These are phyloP conservation scores for Sepioteuthis lessoniana DNA, from an alignment of 2,888 invertebrate species.

Conservation along the genomic window DNA sequence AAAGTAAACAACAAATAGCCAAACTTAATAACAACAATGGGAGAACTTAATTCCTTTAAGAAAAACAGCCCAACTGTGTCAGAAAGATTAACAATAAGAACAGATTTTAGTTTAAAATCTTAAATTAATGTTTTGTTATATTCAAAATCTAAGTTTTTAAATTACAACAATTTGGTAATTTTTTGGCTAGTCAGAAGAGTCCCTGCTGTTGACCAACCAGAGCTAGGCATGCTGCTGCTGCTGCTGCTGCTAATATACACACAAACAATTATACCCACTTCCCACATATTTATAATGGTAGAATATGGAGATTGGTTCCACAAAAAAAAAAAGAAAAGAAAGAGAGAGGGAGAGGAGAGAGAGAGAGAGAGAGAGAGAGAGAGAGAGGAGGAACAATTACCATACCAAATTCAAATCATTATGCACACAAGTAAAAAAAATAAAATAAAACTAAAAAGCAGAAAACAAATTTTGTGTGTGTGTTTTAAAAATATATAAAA, in stretches of 20 bases:
- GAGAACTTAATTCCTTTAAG: neutral
- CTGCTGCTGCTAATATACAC: slow-evolving; percentile 11
- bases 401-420: neutral
- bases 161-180: neutral
- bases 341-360: too few species aligned
- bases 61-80: slow-evolving; percentile 11
- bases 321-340: too few species aligned
- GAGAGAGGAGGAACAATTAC: neutral
- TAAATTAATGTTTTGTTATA: neutral
- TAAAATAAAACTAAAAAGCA: neutral
- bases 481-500: neutral
- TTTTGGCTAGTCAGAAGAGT: slow-evolving; percentile 35
- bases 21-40: neutral
- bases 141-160: neutral
- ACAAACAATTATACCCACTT: neutral
- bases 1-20: neutral
- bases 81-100: neutral
- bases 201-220: neutral
- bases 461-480: neutral
- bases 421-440: neutral
- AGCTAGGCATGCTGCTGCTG: slow-evolving; percentile 41
- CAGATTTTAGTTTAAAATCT: neutral
- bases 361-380: too few species aligned
- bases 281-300: neutral
- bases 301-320: neutral